Conservation (phyloP, 2,888 invertebrate genomes). For the Elmis aenea region DNA sequence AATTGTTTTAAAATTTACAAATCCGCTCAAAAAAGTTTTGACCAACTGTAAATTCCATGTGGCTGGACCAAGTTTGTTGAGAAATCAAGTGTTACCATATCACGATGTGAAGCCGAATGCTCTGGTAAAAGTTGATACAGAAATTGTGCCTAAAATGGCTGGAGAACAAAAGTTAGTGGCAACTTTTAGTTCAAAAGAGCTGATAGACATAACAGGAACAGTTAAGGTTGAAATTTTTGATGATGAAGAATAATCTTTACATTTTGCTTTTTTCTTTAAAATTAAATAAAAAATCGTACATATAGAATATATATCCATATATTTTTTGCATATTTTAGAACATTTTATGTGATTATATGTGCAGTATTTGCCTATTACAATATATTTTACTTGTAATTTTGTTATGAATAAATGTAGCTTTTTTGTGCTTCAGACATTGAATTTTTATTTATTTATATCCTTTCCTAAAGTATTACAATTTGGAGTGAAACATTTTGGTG, state of each 20-base stretch:
- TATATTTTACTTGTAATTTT: too few relatives aligned
- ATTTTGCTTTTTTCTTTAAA: too few relatives aligned
- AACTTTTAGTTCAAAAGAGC: constrained; percentile 64
- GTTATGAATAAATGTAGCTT: too few relatives aligned
- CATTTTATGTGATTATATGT: too few relatives aligned
- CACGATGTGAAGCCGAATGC: constrained; percentile 55
- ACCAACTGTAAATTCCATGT: constrained; percentile 66
- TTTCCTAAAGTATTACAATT: too few relatives aligned
- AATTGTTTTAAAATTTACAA: constrained; percentile 59
- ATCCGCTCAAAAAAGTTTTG: constrained; percentile 61
- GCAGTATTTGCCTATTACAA: too few relatives aligned
- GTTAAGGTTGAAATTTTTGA: constrained; percentile 53
- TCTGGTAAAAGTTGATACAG: constrained; percentile 51
- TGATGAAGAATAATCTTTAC: constrained; percentile 16
- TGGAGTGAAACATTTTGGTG: too few relatives aligned
- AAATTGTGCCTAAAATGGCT: constrained; percentile 57
- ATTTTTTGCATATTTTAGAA: too few relatives aligned
- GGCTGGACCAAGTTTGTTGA: constrained; percentile 63
- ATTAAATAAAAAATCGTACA: too few relatives aligned
- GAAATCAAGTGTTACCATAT: constrained; percentile 54
- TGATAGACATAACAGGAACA: constrained; percentile 66
- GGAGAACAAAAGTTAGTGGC: constrained; percentile 65
- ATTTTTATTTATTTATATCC: too few relatives aligned
- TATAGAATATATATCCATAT: too few relatives aligned
- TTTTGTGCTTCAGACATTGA: too few relatives aligned